Evolutionary conservation across 2,888 invertebrate genomes (phyloP).

Genomic region (Elegia similella): DNA sequence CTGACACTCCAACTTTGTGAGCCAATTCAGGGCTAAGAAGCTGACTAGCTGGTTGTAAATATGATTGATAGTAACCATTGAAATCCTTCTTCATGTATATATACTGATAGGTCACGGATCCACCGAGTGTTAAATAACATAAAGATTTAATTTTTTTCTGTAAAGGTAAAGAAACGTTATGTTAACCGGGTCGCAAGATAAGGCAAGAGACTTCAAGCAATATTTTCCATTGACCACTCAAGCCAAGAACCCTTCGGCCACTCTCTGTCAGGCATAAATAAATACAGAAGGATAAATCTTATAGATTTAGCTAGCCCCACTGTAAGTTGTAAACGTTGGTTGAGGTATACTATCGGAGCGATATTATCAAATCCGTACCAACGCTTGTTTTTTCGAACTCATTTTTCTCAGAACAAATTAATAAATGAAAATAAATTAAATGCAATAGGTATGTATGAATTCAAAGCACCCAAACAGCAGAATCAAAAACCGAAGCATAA

Average conservation of each 20-base stretch:
- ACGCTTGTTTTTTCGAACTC: constrained; percentile 28
- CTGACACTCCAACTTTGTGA: constrained; percentile 89
- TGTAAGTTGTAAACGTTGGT: no score
- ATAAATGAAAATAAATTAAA: not conserved
- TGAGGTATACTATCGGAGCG: no score
- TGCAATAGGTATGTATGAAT: no score
- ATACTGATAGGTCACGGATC: constrained; percentile 84
- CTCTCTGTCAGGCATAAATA: no score
- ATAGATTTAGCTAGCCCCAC: no score
- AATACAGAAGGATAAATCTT: no score
- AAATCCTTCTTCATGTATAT: constrained; percentile 88
- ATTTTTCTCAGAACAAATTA: constrained; percentile 18
- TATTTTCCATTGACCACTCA: not conserved
- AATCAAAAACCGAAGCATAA: no score
- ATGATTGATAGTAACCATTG: constrained; percentile 88
- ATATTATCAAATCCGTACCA: constrained; percentile 18
- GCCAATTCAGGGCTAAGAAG: constrained; percentile 90
- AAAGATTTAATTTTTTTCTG: constrained; percentile 87
- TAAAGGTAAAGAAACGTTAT: constrained; percentile 32
- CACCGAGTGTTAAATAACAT: constrained; percentile 84
- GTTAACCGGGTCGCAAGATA: no score
- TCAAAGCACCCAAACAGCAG: no score
- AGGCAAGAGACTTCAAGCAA: no score
- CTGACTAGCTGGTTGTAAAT: constrained; percentile 87
- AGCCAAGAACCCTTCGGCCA: no score